Evolutionary conservation across 2,797 vertebrate species (phyloP), one percentile per base, ranked within the genome.

Genomic region (Epinephelus coioides): DNA sequence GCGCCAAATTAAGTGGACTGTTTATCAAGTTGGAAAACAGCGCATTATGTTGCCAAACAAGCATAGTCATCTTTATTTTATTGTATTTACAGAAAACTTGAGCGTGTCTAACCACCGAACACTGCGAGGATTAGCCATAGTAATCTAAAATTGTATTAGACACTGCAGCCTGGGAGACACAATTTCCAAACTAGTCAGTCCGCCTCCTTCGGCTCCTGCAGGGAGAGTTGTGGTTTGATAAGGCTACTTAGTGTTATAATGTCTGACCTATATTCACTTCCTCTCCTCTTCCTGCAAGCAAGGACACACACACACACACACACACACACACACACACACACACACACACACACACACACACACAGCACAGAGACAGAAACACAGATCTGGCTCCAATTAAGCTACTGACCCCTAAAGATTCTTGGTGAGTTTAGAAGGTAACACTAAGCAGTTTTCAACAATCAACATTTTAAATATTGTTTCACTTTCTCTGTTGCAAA

Each of bases 261-360:
- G 25, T 84, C 71, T 92, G 90, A 92, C 88, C 90, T 88, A 89
- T 86, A 91, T 94, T 87, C 82, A 86, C 82, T 88, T 91, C 89
- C 81, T 85, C 40, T 79, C 12, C 47, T 70, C 55, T 59, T 70
- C 54, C 66, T 83, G 67, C 25, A 56, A 70, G 46, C 21, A 61
- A 73, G 25, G 49, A 53, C 17, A 76, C 17, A 59, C 23, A 54
- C 40, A 59, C n/a, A 55, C 38, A 15, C 66, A n/a, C 13, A 71
- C n/a, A 61, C 23, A 60, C 19, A 49, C 21, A 23, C 25, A 60
- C 18, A 40, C 10, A 55, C 1, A n/a, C n/a, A n/a, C n/a, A n/a
- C n/a, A 53, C 17, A 76, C 17, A 59, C 23, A 54, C 40, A 59
- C n/a, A 55, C 38, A 30, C n/a, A 66, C 2, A 40, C 21, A 61